Conservation (phyloP, 2,888 invertebrate species). For the Chalcis sispes region DNA sequence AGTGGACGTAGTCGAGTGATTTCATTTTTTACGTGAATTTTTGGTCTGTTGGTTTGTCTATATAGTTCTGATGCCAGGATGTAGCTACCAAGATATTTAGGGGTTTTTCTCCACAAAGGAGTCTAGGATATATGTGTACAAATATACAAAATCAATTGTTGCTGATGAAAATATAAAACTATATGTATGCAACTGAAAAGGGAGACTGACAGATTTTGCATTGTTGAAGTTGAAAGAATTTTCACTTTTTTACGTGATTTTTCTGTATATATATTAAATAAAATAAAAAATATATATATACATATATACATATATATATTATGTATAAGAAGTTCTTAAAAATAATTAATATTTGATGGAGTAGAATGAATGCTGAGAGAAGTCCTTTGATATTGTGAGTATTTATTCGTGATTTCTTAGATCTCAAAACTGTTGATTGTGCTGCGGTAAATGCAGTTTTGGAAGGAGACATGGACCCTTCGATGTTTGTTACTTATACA, state of each 20-base stretch:
- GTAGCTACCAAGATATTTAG: not conserved
- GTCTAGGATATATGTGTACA: not conserved
- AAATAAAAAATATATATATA: not conserved
- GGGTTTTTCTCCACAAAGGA: not conserved
- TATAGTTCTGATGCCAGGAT: too few species aligned
- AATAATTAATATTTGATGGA: not conserved
- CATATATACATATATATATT: not conserved
- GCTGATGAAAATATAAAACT: constrained; percentile 17
- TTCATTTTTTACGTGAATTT: too few species aligned
- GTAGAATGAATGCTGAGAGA: not conserved
- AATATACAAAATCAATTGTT: constrained; percentile 37
- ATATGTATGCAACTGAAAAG: not conserved
- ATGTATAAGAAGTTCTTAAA: not conserved
- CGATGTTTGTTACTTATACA: constrained; percentile 82
- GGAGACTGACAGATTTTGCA: not conserved
- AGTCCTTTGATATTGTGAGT: too few species aligned
- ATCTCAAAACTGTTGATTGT: not conserved
- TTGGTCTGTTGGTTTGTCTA: too few species aligned
- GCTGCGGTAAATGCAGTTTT: constrained; percentile 72
- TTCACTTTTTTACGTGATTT: not conserved
- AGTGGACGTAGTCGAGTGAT: too few species aligned
- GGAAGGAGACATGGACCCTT: constrained; percentile 82
- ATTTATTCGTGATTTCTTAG: too few species aligned
- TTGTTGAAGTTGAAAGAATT: too few species aligned
- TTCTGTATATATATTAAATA: not conserved